A percentile compares a stretch with the other conserved stretches of the same genome.
These are phyloP conservation scores for Brevipalpus yothersi DNA, from an alignment of 1,140 invertebrate genomes.

Conservation along the genomic window DNA sequence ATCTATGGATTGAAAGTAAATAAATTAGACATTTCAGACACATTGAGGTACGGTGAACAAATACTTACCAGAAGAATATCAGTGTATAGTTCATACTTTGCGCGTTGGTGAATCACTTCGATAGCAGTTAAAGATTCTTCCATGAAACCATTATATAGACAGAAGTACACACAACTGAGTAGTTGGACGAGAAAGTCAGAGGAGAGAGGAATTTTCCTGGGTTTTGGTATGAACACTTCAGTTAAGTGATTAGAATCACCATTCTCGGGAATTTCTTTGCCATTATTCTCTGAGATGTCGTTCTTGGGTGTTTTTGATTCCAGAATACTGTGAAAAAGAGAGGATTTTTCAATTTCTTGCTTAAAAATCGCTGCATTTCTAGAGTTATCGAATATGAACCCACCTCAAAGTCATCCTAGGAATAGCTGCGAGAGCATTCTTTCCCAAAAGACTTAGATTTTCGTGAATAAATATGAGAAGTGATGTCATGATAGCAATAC, in stretches of 20 bases:
- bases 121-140: conserved; percentile 29
- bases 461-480: conserved; percentile 63
- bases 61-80: conserved; percentile 46
- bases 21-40: no score
- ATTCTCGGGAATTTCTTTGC: not conserved
- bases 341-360: not conserved
- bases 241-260: not conserved
- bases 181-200: conserved; percentile 27
- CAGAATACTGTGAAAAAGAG: not conserved
- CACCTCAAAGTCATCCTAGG: conserved; percentile 58
- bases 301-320: not conserved
- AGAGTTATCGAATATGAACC: conserved; percentile 26
- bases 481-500: conserved; percentile 50
- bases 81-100: conserved; percentile 56
- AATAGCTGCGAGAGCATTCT: conserved; percentile 47
- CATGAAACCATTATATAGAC: conserved; percentile 22
- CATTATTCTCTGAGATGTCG: not conserved
- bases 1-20: no score
- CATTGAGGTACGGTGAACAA: no score
- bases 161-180: conserved; percentile 21
- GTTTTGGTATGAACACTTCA: not conserved
- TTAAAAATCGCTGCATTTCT: conserved; percentile 34
- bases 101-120: conserved; percentile 57
- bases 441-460: conserved; percentile 45
- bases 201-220: conserved; percentile 45